Evolutionary conservation across 2,888 invertebrate species (phyloP), one percentile per base, ranked within the genome.

Genomic region (Halocaridina rubra): DNA sequence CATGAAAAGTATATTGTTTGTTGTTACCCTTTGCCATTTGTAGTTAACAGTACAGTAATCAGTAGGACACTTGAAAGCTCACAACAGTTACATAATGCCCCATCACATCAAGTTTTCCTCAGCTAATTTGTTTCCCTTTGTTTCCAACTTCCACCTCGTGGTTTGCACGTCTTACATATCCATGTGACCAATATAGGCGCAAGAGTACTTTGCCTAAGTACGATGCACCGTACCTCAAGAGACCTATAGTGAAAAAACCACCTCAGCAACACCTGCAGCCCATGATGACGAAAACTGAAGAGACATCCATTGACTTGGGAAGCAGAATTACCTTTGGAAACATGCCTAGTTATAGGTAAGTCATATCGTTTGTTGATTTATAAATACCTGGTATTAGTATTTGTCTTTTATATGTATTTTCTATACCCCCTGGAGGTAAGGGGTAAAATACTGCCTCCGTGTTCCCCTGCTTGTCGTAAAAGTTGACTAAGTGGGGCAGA

Each of bases 121-220:
- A 81, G 24, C 22, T 30, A 53, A 13, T 24, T 67, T 64, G 53
- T 81, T 29, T 67, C 77, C 77, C 77, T n/a, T 71, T 75, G 32
- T 71, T 27, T 59, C 77, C 80, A 72, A 57, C 72, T 61, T 8
- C 33, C 33, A 22, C 72, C 32, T 33, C 33, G n/a, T 33, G 24
- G 69, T 69, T 10, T 19, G 64, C 22, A 8, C n/a, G 13, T 29
- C 16, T 29, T 69, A 30, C 29, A 22, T 75, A 24, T 32, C 22
- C 39, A 22, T 27, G 64, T 57, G 46, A 27, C 27, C 16, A 57
- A 24, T 32, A 30, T 87, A 90, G 90, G 88, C 95, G 96, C 93
- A 96, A 96, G 94, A 96, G 96, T 91, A 95, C 96, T 89, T 93
- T 96, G 91, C 95, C 95, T 91, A 96, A 96, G 92, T 96, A 95